phyloP scores from a whole-genome alignment of 2,797 vertebrate species.

The Parauchenoglanis punctatus region DNA sequence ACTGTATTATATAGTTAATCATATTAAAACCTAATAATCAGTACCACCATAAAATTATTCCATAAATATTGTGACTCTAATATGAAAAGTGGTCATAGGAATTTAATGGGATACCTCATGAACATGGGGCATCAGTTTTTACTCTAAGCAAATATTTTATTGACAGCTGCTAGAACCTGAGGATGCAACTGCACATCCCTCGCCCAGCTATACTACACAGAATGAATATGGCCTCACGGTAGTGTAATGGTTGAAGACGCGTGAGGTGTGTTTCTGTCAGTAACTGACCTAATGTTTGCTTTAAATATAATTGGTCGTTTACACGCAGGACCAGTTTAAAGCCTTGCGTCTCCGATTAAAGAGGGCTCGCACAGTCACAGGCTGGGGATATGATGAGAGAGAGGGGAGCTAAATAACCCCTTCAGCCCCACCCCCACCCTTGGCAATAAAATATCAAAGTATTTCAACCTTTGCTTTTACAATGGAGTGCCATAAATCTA shows the following conservation, averaged over 20 bases:
- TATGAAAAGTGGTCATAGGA: neutral
- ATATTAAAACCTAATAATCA: neutral
- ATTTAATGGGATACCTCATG: neutral
- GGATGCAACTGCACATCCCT: neutral
- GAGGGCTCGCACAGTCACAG: constrained; percentile 57
- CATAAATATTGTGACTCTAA: neutral
- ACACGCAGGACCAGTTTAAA: constrained; percentile 55
- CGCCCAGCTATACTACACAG: neutral
- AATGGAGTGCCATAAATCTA: constrained; percentile 57
- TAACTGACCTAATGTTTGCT: constrained; percentile 61
- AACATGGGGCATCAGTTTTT: neutral
- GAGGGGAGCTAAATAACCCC: constrained; percentile 32
- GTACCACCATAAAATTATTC: neutral
- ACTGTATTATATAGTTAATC: neutral
- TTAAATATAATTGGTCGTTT: constrained; percentile 58
- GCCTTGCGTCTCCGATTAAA: constrained; percentile 49
- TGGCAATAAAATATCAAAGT: constrained; percentile 59
- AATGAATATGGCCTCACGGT: neutral
- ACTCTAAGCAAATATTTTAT: neutral
- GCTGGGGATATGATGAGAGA: constrained; percentile 49
- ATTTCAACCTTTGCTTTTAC: constrained; percentile 62
- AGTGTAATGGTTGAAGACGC: constrained; percentile 19
- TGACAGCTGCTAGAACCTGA: neutral
- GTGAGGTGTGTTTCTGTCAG: constrained; percentile 45
- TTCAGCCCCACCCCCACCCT: constrained; percentile 33